Evolutionary conservation across 1,140 invertebrate species (phyloP).

Genomic region (Dendroctonus ponderosae): DNA sequence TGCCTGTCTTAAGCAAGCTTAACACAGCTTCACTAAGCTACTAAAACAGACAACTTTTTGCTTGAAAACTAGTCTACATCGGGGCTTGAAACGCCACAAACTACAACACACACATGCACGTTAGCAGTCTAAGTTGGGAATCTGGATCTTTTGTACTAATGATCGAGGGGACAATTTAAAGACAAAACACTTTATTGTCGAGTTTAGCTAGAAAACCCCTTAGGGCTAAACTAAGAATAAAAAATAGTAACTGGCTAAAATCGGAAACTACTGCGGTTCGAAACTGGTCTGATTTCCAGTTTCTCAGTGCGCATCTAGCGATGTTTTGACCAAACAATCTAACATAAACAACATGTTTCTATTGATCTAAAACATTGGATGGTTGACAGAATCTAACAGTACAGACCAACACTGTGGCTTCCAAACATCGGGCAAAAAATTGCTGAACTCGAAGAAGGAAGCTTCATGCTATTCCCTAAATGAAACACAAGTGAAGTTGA

Average conservation of each 20-base stretch:
- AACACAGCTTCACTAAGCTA: not conserved
- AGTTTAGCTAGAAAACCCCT: no score
- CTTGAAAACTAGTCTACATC: not conserved
- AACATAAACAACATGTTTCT: slow-evolving; percentile 23
- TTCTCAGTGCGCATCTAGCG: no score
- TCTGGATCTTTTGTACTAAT: no score
- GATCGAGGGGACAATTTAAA: no score
- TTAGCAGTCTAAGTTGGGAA: slow-evolving; percentile 12
- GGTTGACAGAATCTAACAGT: slow-evolving; percentile 35
- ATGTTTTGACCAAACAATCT: not conserved
- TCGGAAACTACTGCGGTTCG: no score
- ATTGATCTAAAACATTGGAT: slow-evolving; percentile 1
- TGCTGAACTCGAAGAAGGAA: slow-evolving; percentile 47
- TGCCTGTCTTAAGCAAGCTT: slow-evolving; percentile 9
- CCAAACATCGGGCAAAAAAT: slow-evolving; percentile 45
- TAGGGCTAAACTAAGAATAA: no score
- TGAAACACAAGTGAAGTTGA: slow-evolving; percentile 36
- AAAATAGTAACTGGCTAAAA: no score
- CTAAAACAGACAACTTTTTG: slow-evolving; percentile 22
- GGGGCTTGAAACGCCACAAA: slow-evolving; percentile 10
- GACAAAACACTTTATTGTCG: no score
- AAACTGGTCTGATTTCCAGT: no score
- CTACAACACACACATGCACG: slow-evolving; percentile 18
- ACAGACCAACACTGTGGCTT: slow-evolving; percentile 46
- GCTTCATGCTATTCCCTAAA: slow-evolving; percentile 48